These are phyloP conservation scores for Drosophila conformis DNA, from an alignment of 2,888 invertebrate species.

Conservation along the genomic window DNA sequence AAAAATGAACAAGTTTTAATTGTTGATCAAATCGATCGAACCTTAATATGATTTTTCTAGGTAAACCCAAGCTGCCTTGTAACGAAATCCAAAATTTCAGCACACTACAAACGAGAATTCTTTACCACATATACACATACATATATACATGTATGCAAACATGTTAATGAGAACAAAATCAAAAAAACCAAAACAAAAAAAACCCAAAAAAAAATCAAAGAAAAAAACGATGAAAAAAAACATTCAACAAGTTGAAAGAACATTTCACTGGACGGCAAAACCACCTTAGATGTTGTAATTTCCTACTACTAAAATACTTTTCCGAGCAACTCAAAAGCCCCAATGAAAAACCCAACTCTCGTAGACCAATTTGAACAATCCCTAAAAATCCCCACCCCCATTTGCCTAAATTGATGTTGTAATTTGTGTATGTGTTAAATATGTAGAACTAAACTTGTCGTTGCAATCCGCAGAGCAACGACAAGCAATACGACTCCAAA, in stretches of 20 bases:
- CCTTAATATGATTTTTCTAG: constrained; percentile 33
- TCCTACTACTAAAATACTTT: constrained; percentile 54
- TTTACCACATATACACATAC: constrained; percentile 30
- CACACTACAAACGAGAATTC: constrained; percentile 33
- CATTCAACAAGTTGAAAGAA: constrained; percentile 65
- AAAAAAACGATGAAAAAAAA: constrained; percentile 29
- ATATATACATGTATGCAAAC: constrained; percentile 42
- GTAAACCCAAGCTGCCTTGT: constrained; percentile 74
- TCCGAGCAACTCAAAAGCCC: constrained; percentile 30
- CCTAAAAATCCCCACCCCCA: neutral
- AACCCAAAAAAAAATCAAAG: constrained; percentile 22
- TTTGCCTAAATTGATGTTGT: constrained; percentile 69
- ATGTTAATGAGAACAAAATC: constrained; percentile 54
- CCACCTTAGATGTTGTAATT: constrained; percentile 85
- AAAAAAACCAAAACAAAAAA: constrained; percentile 27
- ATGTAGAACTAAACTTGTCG: constrained; percentile 38
- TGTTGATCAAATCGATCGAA: constrained; percentile 20
- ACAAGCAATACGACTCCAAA: constrained; percentile 19
- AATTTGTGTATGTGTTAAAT: constrained; percentile 44
- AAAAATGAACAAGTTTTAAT: constrained; percentile 39
- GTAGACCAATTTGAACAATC: constrained; percentile 43
- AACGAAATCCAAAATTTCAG: constrained; percentile 72
- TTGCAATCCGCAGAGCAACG: constrained; percentile 6
- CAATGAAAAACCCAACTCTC: neutral
- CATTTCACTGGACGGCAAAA: constrained; percentile 83